Conservation (phyloP, 2,797 vertebrate species). For the Diplodus puntazzo region DNA sequence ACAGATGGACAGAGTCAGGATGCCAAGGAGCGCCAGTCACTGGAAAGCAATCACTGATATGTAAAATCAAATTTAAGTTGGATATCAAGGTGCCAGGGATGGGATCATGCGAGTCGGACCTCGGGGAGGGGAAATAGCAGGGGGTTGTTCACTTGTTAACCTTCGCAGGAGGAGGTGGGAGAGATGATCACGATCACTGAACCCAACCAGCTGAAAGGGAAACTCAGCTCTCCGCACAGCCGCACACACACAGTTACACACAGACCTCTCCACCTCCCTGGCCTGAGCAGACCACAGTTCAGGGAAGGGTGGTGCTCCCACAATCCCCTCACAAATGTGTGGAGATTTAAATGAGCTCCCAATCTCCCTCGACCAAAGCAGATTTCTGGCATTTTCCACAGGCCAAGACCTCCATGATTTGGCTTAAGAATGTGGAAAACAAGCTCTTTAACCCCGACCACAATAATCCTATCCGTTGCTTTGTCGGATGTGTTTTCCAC, state of each 20-base stretch:
- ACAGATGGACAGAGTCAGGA: constrained; percentile 44
- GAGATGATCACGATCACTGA: constrained; percentile 48
- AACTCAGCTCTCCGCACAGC: constrained; percentile 14
- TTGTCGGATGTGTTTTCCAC: constrained; percentile 11
- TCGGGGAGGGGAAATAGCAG: constrained; percentile 26
- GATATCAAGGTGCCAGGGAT: constrained; percentile 37
- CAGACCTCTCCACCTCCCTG: constrained; percentile 31
- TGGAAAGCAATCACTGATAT: constrained; percentile 57
- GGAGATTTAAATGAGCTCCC: constrained; percentile 51
- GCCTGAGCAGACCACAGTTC: constrained; percentile 39
- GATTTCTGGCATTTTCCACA: constrained; percentile 46
- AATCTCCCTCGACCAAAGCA: constrained; percentile 30
- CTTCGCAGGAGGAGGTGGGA: constrained; percentile 44
- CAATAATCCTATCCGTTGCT: constrained; percentile 12
- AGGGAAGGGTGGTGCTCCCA: constrained; percentile 42
- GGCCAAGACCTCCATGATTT: constrained; percentile 18
- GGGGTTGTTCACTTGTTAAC: constrained; percentile 53
- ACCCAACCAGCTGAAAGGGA: constrained; percentile 33
- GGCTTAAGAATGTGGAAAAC: constrained; percentile 50
- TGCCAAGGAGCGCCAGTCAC: constrained; percentile 37
- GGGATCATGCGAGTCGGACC: constrained; percentile 33
- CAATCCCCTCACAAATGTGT: constrained; percentile 39
- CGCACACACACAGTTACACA: constrained; percentile 12
- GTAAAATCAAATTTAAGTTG: constrained; percentile 45
- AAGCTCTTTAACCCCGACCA: constrained; percentile 12